Evolutionary conservation across 2,797 vertebrate species (phyloP), one percentile per base, ranked within the genome.

Genomic region (Euthynnus affinis): DNA sequence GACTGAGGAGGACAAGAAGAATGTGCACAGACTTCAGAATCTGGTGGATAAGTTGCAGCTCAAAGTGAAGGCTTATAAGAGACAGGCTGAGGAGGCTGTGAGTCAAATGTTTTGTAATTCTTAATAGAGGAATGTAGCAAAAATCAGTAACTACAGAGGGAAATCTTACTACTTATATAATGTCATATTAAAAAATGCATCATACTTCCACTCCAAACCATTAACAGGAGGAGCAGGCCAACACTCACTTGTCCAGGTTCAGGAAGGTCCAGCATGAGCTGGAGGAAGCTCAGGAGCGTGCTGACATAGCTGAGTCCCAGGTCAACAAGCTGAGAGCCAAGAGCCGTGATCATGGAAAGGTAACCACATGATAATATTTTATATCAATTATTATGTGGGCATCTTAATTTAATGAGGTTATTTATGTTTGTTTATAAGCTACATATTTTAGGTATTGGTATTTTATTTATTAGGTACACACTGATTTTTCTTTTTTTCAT

Each of bases 1-100:
- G 93, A 91, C 92, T 79, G 97, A 98, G 72, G 97, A 98, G 90
- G 97, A 98, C 87, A 93, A 95, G 81, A 98, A 98, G 92, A 98
- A 98, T 82, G 66, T 96, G 3, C 78, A 73, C 49, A 96, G 97
- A 81, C 96, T 97, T 73, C 97, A 97, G 71, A 96, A 96, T 76
- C 92, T 98, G 61, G 97, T 97, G 20, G 95, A 97, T 87, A 97
- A 96, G 78, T 89, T 97, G 70, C 96, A 97, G 57, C 59, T 96
- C 51, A 97, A 96, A 85, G 96, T 96, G 84, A 97, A 96, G 70
- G 80, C 96, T 76, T 97, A 96, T 78, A 96, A 97, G 93, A 95
- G 96, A 80, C 96, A 96, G 88, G 86, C 95, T 63, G 96, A 96
- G 81, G 96, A 97, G 70, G 69, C 96, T 84, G 96, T 97, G 80